These are phyloP conservation scores for Seira sanloemensis DNA, from an alignment of 2,888 invertebrate genomes.

Conservation along the genomic window DNA sequence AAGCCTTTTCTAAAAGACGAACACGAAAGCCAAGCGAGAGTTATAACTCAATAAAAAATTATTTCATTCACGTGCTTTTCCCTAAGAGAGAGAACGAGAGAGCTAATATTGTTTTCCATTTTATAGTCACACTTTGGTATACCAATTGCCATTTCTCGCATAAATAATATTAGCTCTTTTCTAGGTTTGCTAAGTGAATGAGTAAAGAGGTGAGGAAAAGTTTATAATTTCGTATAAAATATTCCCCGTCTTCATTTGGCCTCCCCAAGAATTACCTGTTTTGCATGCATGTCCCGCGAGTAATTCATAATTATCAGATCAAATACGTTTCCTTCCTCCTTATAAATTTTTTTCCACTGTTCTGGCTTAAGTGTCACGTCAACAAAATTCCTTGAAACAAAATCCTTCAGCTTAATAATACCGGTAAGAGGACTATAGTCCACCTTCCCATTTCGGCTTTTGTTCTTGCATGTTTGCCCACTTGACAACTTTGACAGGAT, in stretches of 20 bases:
- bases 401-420: neutral
- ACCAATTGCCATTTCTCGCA: neutral
- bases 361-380: conserved; percentile 45
- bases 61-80: neutral
- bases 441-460: neutral
- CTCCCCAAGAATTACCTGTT: neutral
- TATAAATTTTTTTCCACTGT: neutral
- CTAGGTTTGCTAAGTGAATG: neutral
- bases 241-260: neutral
- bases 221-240: neutral
- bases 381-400: neutral
- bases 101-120: neutral
- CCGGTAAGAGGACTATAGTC: neutral
- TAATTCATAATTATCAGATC: conserved; percentile 54
- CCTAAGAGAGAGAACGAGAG: too few relatives aligned
- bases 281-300: conserved; percentile 9
- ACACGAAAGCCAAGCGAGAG: too few relatives aligned
- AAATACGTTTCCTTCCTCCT: neutral
- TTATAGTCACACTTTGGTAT: too few relatives aligned
- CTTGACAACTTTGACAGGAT: conserved; percentile 56
- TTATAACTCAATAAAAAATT: too few relatives aligned
- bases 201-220: neutral
- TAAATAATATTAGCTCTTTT: too few relatives aligned
- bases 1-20: neutral
- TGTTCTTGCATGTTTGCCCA: neutral